Base-by-base conservation (phyloP, 2,113 vertebrate species). In the Myrmecobius fasciatus region DNA sequence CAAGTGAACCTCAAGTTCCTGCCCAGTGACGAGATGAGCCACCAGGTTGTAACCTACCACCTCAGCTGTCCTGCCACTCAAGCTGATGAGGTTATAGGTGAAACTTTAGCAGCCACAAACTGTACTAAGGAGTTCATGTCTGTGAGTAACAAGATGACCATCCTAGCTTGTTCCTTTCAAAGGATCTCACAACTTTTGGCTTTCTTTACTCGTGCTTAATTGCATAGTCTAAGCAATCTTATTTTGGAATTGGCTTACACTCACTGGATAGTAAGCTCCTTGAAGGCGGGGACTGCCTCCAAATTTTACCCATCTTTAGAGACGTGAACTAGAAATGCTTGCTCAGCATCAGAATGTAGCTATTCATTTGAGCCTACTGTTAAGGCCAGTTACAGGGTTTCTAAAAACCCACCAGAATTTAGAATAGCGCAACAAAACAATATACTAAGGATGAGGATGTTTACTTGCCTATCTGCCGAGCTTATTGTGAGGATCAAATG, bases 71-170 rank as follows among this genome's bases (percentile, higher is more conserved):
- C 36, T 8, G 36, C 28, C 26, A 0, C 4, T 53, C 89, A 46
- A 31, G 56, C 20, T 0, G 96, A 98, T 54, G 95, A 97, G 91
- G 43, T 53, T 0, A 0, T 0, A 3, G 0, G 53, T 0, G 91
- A 95, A 7, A 53, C 92, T 92, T 90, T 67, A 90, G 96, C 96
- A n/a, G 3, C 14, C 10, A 98, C 98, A 26, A 94, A 97, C 96
- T 99, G 99, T 94, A 97, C 51, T 0, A 97, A 98, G 93, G 97
- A 98, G n/a, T 96, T 94, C 60, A 98, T 99, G 98, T 97, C 97
- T 90, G 99, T 99, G 96, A 98, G 98, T 98, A n/a, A 3, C 24
- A 24, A 26, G 2, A 52, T 53, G 24, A 67, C 1, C 25, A 51
- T 51, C 48, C 60, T 28, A 28, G 89, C 43, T 49, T 48, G 1